A percentile compares a stretch with the other conserved stretches of the same genome.
Evolutionary conservation across 2,797 vertebrate genomes (phyloP).

Genomic region (Cetoscarus ocellatus): DNA sequence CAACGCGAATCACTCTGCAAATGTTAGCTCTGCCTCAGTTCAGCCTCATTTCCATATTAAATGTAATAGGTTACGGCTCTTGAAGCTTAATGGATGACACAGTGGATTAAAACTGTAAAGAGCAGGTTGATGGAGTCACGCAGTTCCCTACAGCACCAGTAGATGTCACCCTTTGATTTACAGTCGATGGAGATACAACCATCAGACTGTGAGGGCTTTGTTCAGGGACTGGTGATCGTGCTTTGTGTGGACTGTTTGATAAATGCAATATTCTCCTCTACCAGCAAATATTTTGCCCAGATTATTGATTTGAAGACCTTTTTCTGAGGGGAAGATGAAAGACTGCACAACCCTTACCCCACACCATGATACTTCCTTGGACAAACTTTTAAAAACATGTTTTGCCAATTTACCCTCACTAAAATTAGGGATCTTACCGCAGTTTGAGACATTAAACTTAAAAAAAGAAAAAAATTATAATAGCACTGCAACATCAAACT

Average conservation of each 20-base stretch:
- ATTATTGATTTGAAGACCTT: too few relatives aligned
- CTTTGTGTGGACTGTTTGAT: slow-evolving; percentile 1
- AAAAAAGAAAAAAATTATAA: too few relatives aligned
- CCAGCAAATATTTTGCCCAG: too few relatives aligned
- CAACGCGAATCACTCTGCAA: slow-evolving; percentile 36
- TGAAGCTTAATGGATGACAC: slow-evolving; percentile 35
- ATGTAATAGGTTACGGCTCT: slow-evolving; percentile 42
- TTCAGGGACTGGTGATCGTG: slow-evolving; percentile 19
- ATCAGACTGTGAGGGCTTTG: slow-evolving; percentile 16
- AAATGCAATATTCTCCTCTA: too few relatives aligned
- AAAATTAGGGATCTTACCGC: too few relatives aligned
- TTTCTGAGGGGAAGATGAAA: too few relatives aligned
- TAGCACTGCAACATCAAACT: too few relatives aligned
- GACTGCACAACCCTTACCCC: too few relatives aligned
- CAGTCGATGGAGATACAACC: not conserved
- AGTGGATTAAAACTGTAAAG: slow-evolving; percentile 13
- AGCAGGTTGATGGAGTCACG: not conserved
- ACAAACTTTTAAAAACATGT: too few relatives aligned
- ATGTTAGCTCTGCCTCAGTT: slow-evolving; percentile 48
- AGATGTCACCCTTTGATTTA: slow-evolving; percentile 81
- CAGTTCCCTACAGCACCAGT: slow-evolving; percentile 55
- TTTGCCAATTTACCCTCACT: too few relatives aligned
- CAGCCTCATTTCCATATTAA: slow-evolving; percentile 51
- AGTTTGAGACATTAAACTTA: too few relatives aligned
- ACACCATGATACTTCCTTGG: too few relatives aligned